phyloP scores from a whole-genome alignment of 2,797 vertebrate species.

The Sebastes jordani region DNA sequence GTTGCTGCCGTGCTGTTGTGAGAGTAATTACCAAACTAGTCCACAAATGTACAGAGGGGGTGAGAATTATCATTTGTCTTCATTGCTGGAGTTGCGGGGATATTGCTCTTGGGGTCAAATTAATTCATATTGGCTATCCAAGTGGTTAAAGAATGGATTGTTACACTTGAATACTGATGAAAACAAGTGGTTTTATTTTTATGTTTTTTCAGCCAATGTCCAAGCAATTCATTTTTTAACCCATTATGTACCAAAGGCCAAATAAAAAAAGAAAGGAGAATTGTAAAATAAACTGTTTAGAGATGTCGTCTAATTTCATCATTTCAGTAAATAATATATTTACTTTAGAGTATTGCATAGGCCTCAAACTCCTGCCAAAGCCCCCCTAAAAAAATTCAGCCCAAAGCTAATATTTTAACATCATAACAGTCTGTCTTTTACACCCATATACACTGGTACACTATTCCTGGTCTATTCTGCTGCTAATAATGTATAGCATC shows the following conservation, averaged over 20 bases:
- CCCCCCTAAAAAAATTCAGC: background rate
- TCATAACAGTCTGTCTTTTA: slow-evolving; percentile 4
- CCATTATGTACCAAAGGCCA: background rate
- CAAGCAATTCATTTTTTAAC: background rate
- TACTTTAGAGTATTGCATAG: background rate
- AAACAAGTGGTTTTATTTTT: background rate
- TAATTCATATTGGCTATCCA: slow-evolving; percentile 51
- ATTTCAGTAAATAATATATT: slow-evolving; percentile 37
- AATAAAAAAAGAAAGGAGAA: background rate
- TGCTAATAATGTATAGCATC: background rate
- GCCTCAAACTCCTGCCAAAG: background rate
- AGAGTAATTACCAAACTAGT: slow-evolving; percentile 68
- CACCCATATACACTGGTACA: background rate
- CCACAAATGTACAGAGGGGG: slow-evolving; percentile 47
- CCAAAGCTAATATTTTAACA: background rate
- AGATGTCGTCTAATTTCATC: slow-evolving; percentile 21
- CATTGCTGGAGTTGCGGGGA: slow-evolving; percentile 56
- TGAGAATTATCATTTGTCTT: slow-evolving; percentile 69
- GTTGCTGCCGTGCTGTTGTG: slow-evolving; percentile 54
- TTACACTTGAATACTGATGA: slow-evolving; percentile 33
- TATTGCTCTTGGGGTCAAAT: slow-evolving; percentile 58
- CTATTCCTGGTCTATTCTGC: background rate
- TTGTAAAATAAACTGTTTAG: background rate
- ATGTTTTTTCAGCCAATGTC: background rate
- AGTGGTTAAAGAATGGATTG: slow-evolving; percentile 30